A percentile compares a stretch with the other conserved stretches of the same genome.
phyloP scores from a whole-genome alignment of 2,113 vertebrate species.

The Peromyscus polionotus region DNA sequence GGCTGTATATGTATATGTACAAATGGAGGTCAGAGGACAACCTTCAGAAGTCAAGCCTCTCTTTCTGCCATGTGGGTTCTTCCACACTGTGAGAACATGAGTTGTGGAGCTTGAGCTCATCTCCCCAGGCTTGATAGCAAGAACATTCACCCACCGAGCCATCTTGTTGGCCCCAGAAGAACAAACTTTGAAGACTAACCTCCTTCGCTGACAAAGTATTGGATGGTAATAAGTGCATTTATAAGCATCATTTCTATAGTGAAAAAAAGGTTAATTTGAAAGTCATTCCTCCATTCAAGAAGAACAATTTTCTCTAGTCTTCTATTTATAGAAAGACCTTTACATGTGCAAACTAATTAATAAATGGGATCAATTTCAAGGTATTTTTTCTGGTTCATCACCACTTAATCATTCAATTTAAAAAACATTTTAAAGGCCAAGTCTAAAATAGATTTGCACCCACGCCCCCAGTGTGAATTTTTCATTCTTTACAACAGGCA shows the following conservation, averaged over 20 bases:
- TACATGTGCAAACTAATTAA: conserved; percentile 91
- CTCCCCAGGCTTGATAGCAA: background rate
- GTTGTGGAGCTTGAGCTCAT: too few species aligned
- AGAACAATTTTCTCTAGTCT: conserved; percentile 85
- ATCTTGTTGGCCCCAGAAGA: background rate
- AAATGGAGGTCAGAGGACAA: background rate
- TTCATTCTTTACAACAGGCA: conserved; percentile 88
- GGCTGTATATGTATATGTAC: background rate
- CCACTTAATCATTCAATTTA: conserved; percentile 90
- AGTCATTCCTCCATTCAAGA: conserved; percentile 82
- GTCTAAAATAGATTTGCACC: conserved; percentile 91
- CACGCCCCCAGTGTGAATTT: conserved; percentile 89
- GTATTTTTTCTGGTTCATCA: conserved; percentile 86
- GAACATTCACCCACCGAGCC: background rate
- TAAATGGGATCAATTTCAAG: conserved; percentile 90
- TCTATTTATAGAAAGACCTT: conserved; percentile 91
- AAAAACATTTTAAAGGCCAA: conserved; percentile 90
- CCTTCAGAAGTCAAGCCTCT: background rate
- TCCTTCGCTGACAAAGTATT: conserved; percentile 44
- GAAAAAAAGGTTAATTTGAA: conserved; percentile 83
- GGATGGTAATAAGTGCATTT: conserved; percentile 72
- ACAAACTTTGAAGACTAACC: conserved; percentile 48
- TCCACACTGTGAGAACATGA: too few species aligned
- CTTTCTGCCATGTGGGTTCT: background rate
- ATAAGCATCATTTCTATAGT: conserved; percentile 79